Conservation (phyloP, 1,140 invertebrate species). For the Panulirus ornatus region DNA sequence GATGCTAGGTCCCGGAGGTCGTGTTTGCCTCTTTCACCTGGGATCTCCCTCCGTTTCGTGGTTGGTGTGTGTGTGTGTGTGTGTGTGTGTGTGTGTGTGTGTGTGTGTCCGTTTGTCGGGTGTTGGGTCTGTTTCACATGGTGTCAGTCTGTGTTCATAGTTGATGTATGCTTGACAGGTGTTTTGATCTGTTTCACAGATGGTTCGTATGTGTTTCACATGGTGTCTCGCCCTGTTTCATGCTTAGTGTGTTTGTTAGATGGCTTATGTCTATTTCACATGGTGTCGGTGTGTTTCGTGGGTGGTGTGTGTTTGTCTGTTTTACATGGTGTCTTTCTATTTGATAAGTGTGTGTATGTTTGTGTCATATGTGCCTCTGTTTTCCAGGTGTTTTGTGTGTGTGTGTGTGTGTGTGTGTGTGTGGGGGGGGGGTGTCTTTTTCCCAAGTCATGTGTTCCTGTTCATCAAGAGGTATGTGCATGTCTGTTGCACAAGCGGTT, state of each 20-base stretch:
- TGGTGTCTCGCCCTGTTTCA: not conserved
- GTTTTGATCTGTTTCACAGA: not conserved
- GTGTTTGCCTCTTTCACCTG: not conserved
- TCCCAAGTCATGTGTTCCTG: too few relatives aligned
- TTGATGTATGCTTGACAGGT: not conserved
- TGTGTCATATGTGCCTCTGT: too few relatives aligned
- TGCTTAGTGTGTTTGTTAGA: not conserved
- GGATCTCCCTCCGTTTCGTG: not conserved
- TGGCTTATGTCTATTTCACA: not conserved
- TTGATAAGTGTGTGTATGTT: too few relatives aligned
- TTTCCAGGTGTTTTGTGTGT: too few relatives aligned
- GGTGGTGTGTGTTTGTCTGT: too few relatives aligned
- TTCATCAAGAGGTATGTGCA: too few relatives aligned
- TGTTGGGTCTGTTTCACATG: not conserved
- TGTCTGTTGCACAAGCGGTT: too few relatives aligned
- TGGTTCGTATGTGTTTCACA: not conserved
- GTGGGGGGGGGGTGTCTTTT: too few relatives aligned
- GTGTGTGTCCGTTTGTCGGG: conserved; percentile 17
- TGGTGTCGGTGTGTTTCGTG: not conserved
- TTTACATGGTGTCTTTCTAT: too few relatives aligned
- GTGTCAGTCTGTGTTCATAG: not conserved
- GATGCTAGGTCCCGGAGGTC: not conserved
- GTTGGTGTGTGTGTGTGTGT: not conserved
- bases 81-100: conserved; percentile 40
- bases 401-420: too few relatives aligned